A percentile compares a stretch with the other conserved stretches of the same genome.
phyloP scores from a whole-genome alignment of 1,140 invertebrate species.

The Sinella curviseta region DNA sequence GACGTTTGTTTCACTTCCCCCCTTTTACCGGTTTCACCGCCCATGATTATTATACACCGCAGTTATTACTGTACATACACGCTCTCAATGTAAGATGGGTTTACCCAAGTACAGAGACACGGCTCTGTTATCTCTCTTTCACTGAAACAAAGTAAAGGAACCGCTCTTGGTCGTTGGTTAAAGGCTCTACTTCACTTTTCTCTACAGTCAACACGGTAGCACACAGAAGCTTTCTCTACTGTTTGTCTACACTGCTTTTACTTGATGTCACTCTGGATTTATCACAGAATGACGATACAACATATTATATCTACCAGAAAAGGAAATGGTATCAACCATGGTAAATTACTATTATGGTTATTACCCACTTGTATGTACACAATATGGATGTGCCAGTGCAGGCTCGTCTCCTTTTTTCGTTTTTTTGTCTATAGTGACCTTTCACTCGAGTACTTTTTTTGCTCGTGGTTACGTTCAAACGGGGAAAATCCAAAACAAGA shows the following conservation, averaged over 20 bases:
- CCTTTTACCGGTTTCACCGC: neutral
- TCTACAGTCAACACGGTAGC: too few species aligned
- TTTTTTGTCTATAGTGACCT: neutral
- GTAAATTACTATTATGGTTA: constrained; percentile 16
- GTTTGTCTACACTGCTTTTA: neutral
- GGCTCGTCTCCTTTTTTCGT: too few species aligned
- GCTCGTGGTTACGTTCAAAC: neutral
- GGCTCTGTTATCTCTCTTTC: too few species aligned
- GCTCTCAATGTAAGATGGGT: neutral
- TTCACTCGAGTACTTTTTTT: neutral
- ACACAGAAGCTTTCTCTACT: neutral
- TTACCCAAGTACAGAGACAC: too few species aligned
- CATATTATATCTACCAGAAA: neutral
- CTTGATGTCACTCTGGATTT: neutral
- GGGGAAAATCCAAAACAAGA: too few species aligned
- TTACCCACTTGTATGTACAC: neutral
- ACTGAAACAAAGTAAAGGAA: too few species aligned
- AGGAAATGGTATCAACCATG: neutral
- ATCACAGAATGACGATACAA: constrained; percentile 4
- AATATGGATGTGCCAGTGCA: neutral
- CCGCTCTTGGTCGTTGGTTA: too few species aligned
- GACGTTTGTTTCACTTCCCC: constrained; percentile 24
- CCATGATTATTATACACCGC: neutral
- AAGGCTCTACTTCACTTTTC: too few species aligned
- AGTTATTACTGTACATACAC: neutral